A percentile compares a stretch with the other conserved stretches of the same genome.
phyloP scores from a whole-genome alignment of 2,797 vertebrate species.

The Parauchenoglanis punctatus region DNA sequence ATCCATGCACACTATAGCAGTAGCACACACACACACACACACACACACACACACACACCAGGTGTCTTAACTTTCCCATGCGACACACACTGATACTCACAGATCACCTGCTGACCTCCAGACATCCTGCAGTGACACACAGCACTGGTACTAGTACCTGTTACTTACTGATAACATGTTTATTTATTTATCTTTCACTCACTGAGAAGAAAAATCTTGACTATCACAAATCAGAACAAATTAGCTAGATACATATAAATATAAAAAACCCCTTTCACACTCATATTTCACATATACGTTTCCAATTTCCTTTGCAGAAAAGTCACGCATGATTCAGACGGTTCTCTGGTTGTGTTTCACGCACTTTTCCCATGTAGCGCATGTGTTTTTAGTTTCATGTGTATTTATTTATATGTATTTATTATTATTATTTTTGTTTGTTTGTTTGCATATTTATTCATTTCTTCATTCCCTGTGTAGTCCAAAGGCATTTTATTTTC shows the following conservation, averaged over 20 bases:
- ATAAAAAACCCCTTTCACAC: no score
- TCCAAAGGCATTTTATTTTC: not conserved
- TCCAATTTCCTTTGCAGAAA: not conserved
- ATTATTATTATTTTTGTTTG: no score
- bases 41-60: constrained; percentile 3
- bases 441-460: no score
- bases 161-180: not conserved
- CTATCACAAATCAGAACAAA: not conserved
- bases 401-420: no score
- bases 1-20: not conserved
- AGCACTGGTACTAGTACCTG: not conserved
- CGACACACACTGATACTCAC: not conserved
- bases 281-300: not conserved
- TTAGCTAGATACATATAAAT: not conserved
- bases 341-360: no score
- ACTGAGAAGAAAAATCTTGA: not conserved
- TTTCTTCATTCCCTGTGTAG: no score
- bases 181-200: not conserved
- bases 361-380: no score
- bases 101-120: constrained; percentile 9
- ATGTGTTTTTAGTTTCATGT: no score
- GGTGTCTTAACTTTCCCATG: not conserved
- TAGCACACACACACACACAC: not conserved
- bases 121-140: not conserved
- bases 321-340: not conserved